These are phyloP conservation scores for Melanargia galathea DNA, from an alignment of 2,888 invertebrate species.

Conservation along the genomic window DNA sequence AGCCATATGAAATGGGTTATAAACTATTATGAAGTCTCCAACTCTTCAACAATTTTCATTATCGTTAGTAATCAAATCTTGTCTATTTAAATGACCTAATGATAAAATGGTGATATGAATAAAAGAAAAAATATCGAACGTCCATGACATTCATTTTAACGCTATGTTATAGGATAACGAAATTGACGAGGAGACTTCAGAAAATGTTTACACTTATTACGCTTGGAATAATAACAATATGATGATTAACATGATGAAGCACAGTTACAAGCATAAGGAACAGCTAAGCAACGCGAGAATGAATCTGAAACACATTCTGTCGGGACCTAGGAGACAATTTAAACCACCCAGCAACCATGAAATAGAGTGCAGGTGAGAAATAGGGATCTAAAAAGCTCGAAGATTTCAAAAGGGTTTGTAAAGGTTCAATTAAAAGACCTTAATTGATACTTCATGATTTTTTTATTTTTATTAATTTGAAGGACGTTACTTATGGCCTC, in stretches of 20 bases:
- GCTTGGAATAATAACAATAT: slow-evolving; percentile 80
- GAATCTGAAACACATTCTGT: slow-evolving; percentile 52
- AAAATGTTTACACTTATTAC: slow-evolving; percentile 46
- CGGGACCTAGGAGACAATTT: slow-evolving; percentile 57
- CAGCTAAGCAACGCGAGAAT: slow-evolving; percentile 49
- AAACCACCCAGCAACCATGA: slow-evolving; percentile 61
- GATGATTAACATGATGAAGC: slow-evolving; percentile 51
- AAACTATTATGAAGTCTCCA: too few relatives aligned
- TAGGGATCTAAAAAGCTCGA: too few relatives aligned
- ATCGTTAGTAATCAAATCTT: too few relatives aligned
- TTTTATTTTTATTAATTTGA: slow-evolving; percentile 33
- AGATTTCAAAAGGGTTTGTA: too few relatives aligned
- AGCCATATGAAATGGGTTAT: too few relatives aligned
- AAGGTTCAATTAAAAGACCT: too few relatives aligned
- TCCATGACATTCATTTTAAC: background rate
- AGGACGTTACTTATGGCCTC: slow-evolving; percentile 66
- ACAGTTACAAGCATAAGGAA: slow-evolving; percentile 50
- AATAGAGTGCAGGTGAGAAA: slow-evolving; percentile 41
- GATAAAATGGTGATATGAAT: too few relatives aligned
- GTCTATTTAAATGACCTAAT: too few relatives aligned
- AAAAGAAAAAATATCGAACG: too few relatives aligned
- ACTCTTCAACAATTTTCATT: too few relatives aligned
- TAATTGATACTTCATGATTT: too few relatives aligned
- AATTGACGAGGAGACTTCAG: slow-evolving; percentile 9
- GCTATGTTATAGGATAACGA: slow-evolving; percentile 1